Conservation (phyloP, 2,113 vertebrate genomes). For the Dicentrarchus labrax region DNA sequence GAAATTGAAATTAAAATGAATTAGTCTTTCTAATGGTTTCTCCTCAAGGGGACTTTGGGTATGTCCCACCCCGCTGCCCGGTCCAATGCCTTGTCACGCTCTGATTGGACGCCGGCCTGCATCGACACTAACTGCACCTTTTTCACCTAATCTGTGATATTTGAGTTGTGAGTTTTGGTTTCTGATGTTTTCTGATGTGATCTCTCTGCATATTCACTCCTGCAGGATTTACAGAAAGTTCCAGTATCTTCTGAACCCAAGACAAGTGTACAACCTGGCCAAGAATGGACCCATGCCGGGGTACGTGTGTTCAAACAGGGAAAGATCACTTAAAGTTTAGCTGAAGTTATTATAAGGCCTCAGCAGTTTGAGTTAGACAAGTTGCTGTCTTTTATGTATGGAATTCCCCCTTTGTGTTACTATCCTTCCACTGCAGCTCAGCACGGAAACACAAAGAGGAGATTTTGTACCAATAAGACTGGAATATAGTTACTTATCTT, state of each 20-base stretch:
- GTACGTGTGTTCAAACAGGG: slow-evolving; percentile 71
- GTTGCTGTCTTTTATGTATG: background rate
- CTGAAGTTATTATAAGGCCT: background rate
- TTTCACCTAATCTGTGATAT: background rate
- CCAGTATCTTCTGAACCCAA: slow-evolving; percentile 95
- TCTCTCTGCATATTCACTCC: slow-evolving; percentile 50
- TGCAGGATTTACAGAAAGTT: slow-evolving; percentile 95
- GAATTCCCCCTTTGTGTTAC: background rate
- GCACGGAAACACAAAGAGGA: background rate
- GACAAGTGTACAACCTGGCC: slow-evolving; percentile 95
- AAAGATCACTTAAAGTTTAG: background rate
- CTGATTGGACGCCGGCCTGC: slow-evolving; percentile 35
- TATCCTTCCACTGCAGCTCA: background rate
- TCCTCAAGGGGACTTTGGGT: slow-evolving; percentile 73
- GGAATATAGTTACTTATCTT: no score
- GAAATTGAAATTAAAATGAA: slow-evolving; percentile 87
- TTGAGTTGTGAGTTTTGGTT: background rate
- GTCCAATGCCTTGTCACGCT: slow-evolving; percentile 40
- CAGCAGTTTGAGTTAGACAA: background rate
- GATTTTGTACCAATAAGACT: background rate
- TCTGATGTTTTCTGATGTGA: background rate
- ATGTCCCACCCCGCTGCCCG: slow-evolving; percentile 68
- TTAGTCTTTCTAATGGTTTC: slow-evolving; percentile 87
- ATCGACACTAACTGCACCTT: background rate
- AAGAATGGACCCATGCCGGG: slow-evolving; percentile 94